phyloP scores from a whole-genome alignment of 2,113 vertebrate species.

The Salvelinus fontinalis region DNA sequence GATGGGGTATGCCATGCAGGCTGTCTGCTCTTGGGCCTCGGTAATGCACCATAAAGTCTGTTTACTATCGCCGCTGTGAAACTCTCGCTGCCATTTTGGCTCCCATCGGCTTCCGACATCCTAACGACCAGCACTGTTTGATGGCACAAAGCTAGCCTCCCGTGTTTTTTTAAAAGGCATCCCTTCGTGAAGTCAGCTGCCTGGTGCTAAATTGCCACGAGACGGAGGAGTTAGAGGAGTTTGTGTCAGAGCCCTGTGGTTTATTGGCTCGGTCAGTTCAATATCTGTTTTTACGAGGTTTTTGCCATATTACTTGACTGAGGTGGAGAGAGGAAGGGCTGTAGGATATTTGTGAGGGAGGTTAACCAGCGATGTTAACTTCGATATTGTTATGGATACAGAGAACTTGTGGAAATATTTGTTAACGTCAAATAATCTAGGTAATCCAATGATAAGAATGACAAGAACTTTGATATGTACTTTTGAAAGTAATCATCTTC shows the following conservation, averaged over 20 bases:
- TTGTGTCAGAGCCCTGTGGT: slow-evolving; percentile 62
- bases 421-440: too few species aligned
- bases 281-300: slow-evolving; percentile 18
- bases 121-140: slow-evolving; percentile 29
- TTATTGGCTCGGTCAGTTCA: slow-evolving; percentile 59
- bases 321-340: too few species aligned
- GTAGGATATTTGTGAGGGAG: too few species aligned
- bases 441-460: too few species aligned
- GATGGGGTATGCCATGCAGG: background rate
- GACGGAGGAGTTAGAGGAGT: slow-evolving; percentile 44
- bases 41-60: slow-evolving; percentile 72
- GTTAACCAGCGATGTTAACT: too few species aligned
- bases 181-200: slow-evolving; percentile 48
- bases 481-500: too few species aligned
- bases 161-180: slow-evolving; percentile 20
- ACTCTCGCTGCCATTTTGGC: slow-evolving; percentile 43
- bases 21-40: slow-evolving; percentile 35
- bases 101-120: slow-evolving; percentile 48
- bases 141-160: slow-evolving; percentile 40
- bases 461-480: too few species aligned
- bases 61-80: slow-evolving; percentile 59
- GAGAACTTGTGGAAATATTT: too few species aligned
- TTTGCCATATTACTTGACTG: too few species aligned
- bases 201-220: slow-evolving; percentile 32
- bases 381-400: too few species aligned